phyloP scores from a whole-genome alignment of 2,888 invertebrate genomes.

The Chrysotoxum bicinctum region DNA sequence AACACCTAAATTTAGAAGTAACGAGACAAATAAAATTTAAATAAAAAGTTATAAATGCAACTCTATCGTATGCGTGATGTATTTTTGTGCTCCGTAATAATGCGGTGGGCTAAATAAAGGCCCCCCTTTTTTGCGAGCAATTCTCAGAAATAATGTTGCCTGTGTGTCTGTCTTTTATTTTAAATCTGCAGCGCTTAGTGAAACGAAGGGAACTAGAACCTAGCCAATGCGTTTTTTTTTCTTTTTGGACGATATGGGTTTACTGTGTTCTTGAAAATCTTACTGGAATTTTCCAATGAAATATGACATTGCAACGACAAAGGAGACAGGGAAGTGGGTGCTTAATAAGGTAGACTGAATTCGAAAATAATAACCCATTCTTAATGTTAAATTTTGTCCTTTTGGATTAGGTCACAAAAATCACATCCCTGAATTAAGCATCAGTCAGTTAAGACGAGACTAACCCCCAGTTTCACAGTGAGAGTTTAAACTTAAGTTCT shows the following conservation, averaged over 20 bases:
- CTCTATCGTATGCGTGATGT: constrained; percentile 1
- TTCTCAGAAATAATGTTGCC: constrained; percentile 8
- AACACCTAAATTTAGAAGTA: constrained; percentile 56
- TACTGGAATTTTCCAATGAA: too few relatives aligned
- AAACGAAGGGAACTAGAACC: neutral
- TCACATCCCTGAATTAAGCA: too few relatives aligned
- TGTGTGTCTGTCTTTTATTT: neutral
- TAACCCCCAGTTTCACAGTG: too few relatives aligned
- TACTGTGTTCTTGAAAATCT: neutral
- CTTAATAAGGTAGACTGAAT: too few relatives aligned
- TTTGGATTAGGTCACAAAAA: too few relatives aligned
- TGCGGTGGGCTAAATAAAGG: constrained; percentile 3
- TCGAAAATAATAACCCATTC: too few relatives aligned
- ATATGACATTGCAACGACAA: too few relatives aligned
- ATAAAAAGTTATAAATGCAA: constrained; percentile 4
- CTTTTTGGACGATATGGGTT: too few relatives aligned
- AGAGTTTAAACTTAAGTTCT: too few relatives aligned
- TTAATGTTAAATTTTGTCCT: too few relatives aligned
- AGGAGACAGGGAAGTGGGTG: too few relatives aligned
- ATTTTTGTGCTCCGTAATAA: constrained; percentile 15
- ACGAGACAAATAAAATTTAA: constrained; percentile 2
- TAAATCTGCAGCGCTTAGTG: neutral
- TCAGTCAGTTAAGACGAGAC: too few relatives aligned
- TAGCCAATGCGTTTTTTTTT: neutral
- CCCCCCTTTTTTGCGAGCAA: neutral